Conservation (phyloP, 2,888 invertebrate species). For the Oconnorella tubifera region DNA sequence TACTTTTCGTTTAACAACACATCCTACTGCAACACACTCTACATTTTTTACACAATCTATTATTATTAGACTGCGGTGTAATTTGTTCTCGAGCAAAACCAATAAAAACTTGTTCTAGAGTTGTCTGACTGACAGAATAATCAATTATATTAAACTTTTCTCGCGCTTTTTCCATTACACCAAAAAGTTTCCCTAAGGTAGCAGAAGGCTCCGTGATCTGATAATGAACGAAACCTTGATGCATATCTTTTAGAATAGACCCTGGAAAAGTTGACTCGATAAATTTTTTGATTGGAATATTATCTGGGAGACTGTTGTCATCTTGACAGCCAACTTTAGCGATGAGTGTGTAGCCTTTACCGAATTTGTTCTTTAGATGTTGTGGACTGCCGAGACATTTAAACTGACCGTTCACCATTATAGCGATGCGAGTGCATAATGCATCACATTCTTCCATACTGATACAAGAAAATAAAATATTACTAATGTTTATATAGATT, state of each 20-base stretch:
- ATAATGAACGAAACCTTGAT: slow-evolving; percentile 56
- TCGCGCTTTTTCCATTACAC: slow-evolving; percentile 51
- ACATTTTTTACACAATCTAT: too few species aligned
- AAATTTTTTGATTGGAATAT: slow-evolving; percentile 44
- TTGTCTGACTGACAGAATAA: slow-evolving; percentile 57
- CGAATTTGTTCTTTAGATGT: slow-evolving; percentile 57
- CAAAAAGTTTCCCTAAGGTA: slow-evolving; percentile 50
- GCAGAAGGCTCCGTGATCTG: slow-evolving; percentile 49
- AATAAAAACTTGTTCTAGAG: slow-evolving; percentile 57
- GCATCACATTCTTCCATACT: slow-evolving; percentile 59
- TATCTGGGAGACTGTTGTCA: slow-evolving; percentile 42
- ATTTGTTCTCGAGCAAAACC: too few species aligned
- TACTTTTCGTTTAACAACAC: too few species aligned
- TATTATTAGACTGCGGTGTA: too few species aligned
- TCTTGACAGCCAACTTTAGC: slow-evolving; percentile 55
- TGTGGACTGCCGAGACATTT: slow-evolving; percentile 57
- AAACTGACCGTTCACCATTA: slow-evolving; percentile 58
- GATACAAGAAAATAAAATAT: slow-evolving; percentile 18
- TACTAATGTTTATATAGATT: too few species aligned
- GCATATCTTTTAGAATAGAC: slow-evolving; percentile 50
- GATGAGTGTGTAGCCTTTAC: slow-evolving; percentile 55
- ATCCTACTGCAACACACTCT: too few species aligned
- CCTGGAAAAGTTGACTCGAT: slow-evolving; percentile 52
- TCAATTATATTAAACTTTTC: slow-evolving; percentile 53
- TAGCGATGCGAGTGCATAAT: slow-evolving; percentile 55